phyloP scores from a whole-genome alignment of 2,888 invertebrate genomes.

The Sphaeridia pumilis region DNA sequence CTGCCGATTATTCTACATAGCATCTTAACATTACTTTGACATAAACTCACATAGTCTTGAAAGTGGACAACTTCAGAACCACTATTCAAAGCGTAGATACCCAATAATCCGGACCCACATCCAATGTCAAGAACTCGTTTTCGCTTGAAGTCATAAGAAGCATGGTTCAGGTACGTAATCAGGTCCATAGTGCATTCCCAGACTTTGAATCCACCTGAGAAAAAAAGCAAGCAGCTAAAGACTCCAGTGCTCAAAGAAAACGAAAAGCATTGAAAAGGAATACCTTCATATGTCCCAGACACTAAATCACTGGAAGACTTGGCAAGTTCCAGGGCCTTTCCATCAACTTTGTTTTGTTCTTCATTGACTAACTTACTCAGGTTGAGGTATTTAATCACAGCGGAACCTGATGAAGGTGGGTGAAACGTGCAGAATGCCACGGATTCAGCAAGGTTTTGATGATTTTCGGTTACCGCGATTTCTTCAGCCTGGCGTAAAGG shows the following conservation, averaged over 20 bases:
- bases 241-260: background rate
- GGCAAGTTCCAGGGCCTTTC: conserved; percentile 20
- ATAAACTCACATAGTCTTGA: conserved; percentile 81
- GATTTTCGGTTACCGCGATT: conserved; percentile 5
- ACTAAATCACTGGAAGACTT: conserved; percentile 28
- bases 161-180: conserved; percentile 50
- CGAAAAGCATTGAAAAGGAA: background rate
- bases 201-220: conserved; percentile 76
- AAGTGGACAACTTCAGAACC: conserved; percentile 60
- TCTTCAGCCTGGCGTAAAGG: conserved; percentile 1
- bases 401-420: background rate
- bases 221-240: background rate
- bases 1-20: background rate
- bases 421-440: background rate
- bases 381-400: conserved; percentile 16
- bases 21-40: conserved; percentile 40
- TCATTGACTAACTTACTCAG: conserved; percentile 13
- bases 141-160: conserved; percentile 39
- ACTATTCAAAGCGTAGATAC: conserved; percentile 59
- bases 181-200: conserved; percentile 91
- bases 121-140: conserved; percentile 72
- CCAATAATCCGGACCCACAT: conserved; percentile 81
- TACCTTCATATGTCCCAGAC: conserved; percentile 33
- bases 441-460: conserved; percentile 5
- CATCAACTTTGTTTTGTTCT: conserved; percentile 12